Evolutionary conservation across 2,797 vertebrate genomes (phyloP).

Genomic region (Gouania willdenowi): DNA sequence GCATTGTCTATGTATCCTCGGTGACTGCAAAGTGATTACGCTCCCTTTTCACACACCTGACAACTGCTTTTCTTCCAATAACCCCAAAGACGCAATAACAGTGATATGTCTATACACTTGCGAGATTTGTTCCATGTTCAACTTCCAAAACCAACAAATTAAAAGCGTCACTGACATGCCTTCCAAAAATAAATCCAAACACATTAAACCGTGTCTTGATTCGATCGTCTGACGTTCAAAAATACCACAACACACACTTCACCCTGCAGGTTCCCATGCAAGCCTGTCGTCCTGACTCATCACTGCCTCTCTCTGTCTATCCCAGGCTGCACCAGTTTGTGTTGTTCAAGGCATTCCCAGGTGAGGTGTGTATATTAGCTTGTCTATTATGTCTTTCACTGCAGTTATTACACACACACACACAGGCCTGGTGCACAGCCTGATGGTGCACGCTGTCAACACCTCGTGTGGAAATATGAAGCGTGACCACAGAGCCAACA

Average conservation of each 20-base stretch:
- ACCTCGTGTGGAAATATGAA: constrained; percentile 7
- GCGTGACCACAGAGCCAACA: constrained; percentile 27
- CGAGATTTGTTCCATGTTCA: no score
- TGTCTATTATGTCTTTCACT: constrained; percentile 47
- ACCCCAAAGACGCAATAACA: no score
- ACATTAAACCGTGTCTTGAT: constrained; percentile 29
- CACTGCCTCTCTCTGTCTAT: not conserved
- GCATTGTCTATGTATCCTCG: no score
- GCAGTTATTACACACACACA: constrained; percentile 5
- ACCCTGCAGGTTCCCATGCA: constrained; percentile 38
- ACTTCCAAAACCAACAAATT: not conserved
- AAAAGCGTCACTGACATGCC: constrained; percentile 1
- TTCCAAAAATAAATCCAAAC: constrained; percentile 28
- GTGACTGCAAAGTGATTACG: no score
- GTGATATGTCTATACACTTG: no score
- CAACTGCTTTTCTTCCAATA: no score
- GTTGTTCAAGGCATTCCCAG: constrained; percentile 47
- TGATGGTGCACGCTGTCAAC: constrained; percentile 24
- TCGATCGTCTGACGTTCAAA: constrained; percentile 26
- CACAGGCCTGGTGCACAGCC: constrained; percentile 13
- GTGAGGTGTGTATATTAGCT: constrained; percentile 41
- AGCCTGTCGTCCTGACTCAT: constrained; percentile 28
- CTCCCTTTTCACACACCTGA: no score
- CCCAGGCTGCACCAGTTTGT: constrained; percentile 20
- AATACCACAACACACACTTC: constrained; percentile 24